Evolutionary conservation across 2,797 vertebrate species (phyloP).

Genomic region (Falco cherrug): DNA sequence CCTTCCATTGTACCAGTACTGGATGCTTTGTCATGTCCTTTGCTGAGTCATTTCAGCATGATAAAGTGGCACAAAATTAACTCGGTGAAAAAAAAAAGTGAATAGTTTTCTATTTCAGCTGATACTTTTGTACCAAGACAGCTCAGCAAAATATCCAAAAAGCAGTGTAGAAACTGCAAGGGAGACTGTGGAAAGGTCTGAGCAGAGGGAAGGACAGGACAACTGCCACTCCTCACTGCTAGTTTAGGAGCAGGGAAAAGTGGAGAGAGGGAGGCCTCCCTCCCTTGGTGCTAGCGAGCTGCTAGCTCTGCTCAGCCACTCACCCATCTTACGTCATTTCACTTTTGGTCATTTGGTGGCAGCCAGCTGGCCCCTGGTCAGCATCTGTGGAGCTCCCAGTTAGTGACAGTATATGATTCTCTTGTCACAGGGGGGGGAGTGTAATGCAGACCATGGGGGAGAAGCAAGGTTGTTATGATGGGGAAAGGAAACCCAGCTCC

Average conservation of each 20-base stretch:
- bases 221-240: background rate
- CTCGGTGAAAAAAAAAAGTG: background rate
- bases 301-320: background rate
- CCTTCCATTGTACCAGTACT: background rate
- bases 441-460: rapidly evolving
- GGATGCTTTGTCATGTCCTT: conserved; percentile 34
- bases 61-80: background rate
- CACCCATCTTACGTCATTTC: background rate
- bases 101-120: background rate
- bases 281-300: background rate
- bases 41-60: background rate
- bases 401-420: rapidly evolving
- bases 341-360: background rate
- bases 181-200: background rate
- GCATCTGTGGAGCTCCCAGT: background rate
- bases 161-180: background rate
- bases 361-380: background rate
- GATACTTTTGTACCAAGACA: background rate
- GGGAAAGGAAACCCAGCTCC: background rate
- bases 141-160: background rate
- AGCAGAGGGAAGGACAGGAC: background rate
- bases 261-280: background rate
- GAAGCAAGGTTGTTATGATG: background rate
- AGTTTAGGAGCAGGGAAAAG: background rate
- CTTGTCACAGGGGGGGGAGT: rapidly evolving